These are phyloP conservation scores for Dinomys branickii DNA, from an alignment of 2,113 vertebrate species.

Conservation along the genomic window DNA sequence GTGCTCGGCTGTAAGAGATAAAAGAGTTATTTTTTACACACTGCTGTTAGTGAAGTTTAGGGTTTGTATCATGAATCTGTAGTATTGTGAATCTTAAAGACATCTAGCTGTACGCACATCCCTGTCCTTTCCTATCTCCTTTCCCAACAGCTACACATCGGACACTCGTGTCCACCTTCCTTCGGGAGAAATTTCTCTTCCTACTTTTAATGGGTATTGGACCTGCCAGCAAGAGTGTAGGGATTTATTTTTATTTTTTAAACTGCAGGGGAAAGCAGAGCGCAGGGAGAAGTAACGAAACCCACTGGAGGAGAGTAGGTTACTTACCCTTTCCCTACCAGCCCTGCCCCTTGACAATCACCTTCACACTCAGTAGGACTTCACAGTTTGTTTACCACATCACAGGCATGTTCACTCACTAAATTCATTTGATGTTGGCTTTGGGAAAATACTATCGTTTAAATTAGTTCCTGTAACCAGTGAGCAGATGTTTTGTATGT, in stretches of 20 bases:
- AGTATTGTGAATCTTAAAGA: slow-evolving; percentile 55
- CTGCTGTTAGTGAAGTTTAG: neutral
- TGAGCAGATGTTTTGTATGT: slow-evolving; percentile 78
- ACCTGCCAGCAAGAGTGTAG: slow-evolving; percentile 22
- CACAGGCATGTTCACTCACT: slow-evolving; percentile 80
- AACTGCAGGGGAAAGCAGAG: slow-evolving; percentile 42
- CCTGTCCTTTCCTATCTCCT: neutral
- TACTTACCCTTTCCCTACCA: slow-evolving; percentile 78
- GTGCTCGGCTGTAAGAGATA: slow-evolving; percentile 38
- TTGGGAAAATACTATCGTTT: slow-evolving; percentile 85
- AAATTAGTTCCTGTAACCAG: slow-evolving; percentile 85
- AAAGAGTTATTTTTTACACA: neutral
- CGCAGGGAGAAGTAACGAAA: slow-evolving; percentile 80
- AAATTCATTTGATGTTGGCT: slow-evolving; percentile 83
- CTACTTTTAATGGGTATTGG: neutral
- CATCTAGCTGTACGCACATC: neutral
- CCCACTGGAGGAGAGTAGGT: slow-evolving; percentile 76
- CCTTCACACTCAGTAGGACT: slow-evolving; percentile 84
- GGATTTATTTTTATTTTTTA: slow-evolving; percentile 35
- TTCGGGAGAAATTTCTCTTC: neutral
- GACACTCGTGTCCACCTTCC: neutral
- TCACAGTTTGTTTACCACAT: slow-evolving; percentile 84
- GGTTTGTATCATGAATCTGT: slow-evolving; percentile 57
- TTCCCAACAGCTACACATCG: neutral
- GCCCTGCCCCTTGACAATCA: slow-evolving; percentile 80